These are phyloP conservation scores for Oryzias woworae DNA, from an alignment of 2,113 vertebrate species.

Conservation along the genomic window DNA sequence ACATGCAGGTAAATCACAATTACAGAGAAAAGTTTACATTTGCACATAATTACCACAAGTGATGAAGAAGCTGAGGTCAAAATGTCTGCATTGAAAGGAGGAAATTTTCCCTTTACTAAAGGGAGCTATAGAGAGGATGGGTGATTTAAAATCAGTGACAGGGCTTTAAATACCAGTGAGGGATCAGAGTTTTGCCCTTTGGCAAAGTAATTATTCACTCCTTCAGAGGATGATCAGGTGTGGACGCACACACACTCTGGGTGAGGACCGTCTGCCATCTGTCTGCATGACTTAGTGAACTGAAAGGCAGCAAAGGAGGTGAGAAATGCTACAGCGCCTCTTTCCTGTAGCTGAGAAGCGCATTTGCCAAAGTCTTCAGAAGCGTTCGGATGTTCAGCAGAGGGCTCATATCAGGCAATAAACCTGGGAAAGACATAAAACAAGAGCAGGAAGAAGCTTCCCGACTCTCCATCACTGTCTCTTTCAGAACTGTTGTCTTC, in stretches of 20 bases:
- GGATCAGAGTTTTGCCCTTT: conserved; percentile 76
- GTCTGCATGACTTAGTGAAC: conserved; percentile 28
- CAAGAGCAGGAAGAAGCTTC: conserved; percentile 53
- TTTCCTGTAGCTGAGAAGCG: conserved; percentile 59
- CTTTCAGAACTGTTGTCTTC: conserved; percentile 31
- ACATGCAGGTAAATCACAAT: no score
- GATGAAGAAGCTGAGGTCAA: conserved; percentile 9
- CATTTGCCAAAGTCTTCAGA: conserved; percentile 57
- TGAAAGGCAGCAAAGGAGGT: conserved; percentile 28
- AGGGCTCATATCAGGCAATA: conserved; percentile 31
- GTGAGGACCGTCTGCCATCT: background rate
- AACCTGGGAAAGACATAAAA: conserved; percentile 33
- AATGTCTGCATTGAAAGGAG: conserved; percentile 64
- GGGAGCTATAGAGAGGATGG: conserved; percentile 56
- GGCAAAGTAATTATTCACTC: conserved; percentile 78
- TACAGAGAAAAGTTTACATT: no score
- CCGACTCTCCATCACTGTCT: conserved; percentile 59
- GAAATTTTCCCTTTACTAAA: conserved; percentile 69
- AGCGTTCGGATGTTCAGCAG: conserved; percentile 24
- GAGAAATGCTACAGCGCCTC: conserved; percentile 67
- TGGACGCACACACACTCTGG: conserved; percentile 11
- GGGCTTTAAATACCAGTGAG: conserved; percentile 78
- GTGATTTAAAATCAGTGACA: conserved; percentile 78
- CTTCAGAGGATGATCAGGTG: conserved; percentile 63
- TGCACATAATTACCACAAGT: no score